These are phyloP conservation scores for Oncorhynchus masou DNA, from an alignment of 2,113 vertebrate genomes.

Conservation along the genomic window DNA sequence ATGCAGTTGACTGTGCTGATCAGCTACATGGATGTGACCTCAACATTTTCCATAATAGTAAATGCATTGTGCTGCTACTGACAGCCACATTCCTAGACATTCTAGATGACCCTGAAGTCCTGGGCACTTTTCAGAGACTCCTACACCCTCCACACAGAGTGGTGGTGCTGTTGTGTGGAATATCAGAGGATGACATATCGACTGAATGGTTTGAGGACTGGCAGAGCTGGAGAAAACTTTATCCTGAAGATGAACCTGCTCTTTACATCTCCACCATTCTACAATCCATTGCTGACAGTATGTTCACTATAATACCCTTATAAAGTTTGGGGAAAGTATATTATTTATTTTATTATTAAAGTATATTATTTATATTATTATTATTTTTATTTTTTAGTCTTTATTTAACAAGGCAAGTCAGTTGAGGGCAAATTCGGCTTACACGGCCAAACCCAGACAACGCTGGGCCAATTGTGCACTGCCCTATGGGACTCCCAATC, in stretches of 20 bases:
- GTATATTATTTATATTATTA: too few relatives aligned
- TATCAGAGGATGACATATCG: conserved; percentile 49
- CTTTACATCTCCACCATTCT: conserved; percentile 66
- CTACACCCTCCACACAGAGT: conserved; percentile 66
- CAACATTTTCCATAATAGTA: conserved; percentile 49
- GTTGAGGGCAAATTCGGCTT: too few relatives aligned
- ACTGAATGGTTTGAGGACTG: conserved; percentile 57
- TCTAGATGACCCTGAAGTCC: conserved; percentile 39
- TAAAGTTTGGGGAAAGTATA: too few relatives aligned
- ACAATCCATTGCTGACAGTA: conserved; percentile 65
- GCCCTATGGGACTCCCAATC: too few relatives aligned
- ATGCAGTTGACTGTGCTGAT: conserved; percentile 28
- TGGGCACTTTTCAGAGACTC: conserved; percentile 45
- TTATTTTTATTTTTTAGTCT: too few relatives aligned
- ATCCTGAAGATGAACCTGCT: conserved; percentile 66
- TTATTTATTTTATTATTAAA: too few relatives aligned
- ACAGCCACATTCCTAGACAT: conserved; percentile 56
- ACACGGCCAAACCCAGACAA: too few relatives aligned
- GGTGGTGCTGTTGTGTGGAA: conserved; percentile 68
- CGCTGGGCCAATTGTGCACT: too few relatives aligned
- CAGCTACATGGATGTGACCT: conserved; percentile 48
- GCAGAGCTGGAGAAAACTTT: conserved; percentile 68
- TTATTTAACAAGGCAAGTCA: too few relatives aligned
- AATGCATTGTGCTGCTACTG: conserved; percentile 66
- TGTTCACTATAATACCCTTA: conserved; percentile 5